Base-by-base conservation (phyloP, 1,140 invertebrate genomes). In the Ceratina japonica region DNA sequence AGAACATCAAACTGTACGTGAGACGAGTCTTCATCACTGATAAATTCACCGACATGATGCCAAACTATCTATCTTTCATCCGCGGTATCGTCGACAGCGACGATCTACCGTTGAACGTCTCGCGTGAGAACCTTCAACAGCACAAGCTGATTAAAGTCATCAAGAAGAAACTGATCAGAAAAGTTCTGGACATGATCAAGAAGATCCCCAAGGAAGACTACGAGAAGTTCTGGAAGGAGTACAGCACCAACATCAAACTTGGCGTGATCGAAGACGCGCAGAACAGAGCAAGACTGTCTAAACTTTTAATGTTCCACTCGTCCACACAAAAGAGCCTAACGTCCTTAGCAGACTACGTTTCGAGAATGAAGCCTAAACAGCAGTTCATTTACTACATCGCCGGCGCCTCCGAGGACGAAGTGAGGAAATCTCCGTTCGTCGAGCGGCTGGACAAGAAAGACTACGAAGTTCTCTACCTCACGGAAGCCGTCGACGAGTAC, bases 31-130 rank as follows among this genome's bases (percentile, higher is more conserved):
- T 99, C 92, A 99, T 99, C 91, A 99, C 98, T 18, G 99, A 99
- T 88, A 98, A 99, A 93, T 99, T 99, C 93, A 98, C 98, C 89
- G 99, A 99, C 89, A 98, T 99, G 96, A 98, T 99, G 96, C 99
- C 99, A 66, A 99, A 98, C 91, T 99, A 99, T 90, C 93, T 99
- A 79, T 96, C 94, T 66, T 99, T 99, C 90, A 95, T 99, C 70
- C 95, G 96, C 83, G 99, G 99, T 87, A 96, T 99, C 79, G 99
- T 99, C 37, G 99, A 99, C 92, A 99, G 98, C n/a, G 99, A 99
- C 93, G 99, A 99, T 94, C 93, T 99, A 74, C 99, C 99, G 5
- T 93, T 99, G 69, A 99, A 99, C 92, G 99, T 99, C 18, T 99
- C 98, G 0, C 95, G 99, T 85, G 99, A 99, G 93, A 99, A 97